Base-by-base conservation (phyloP, 2,797 vertebrate genomes). In the Moxostoma hubbsi region DNA sequence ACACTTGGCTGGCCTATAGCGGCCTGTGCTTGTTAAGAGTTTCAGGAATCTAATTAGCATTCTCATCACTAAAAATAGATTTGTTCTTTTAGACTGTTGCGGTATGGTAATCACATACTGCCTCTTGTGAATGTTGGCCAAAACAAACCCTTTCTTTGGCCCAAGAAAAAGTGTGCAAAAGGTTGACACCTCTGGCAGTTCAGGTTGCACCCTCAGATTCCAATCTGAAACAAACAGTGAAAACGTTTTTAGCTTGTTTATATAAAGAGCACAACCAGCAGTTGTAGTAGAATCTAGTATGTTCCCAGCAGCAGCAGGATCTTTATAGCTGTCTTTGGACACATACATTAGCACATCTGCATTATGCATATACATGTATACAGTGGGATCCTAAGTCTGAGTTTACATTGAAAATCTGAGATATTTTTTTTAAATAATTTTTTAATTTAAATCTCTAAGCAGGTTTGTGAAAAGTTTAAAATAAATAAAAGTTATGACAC, bases 21-120 rank as follows among this genome's bases (percentile, higher is more conserved):
- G 24, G 24, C 36, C 36, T 36, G 45, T 15, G 57, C 16, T 36
- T 84, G 80, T 81, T 85, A 59, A 82, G 75, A 59, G 66, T 80
- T 85, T 81, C 59, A 73, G 72, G 74, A 87, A 83, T 87, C 77
- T 83, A 86, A 82, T 90, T 84, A 4, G 61, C 87, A 81, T 67
- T 61, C 84, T 75, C 70, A 82, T 85, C 82, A 83, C 90, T 89
- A 90, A 85, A 90, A 93, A 93, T 92, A 93, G 90, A 91, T 87
- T 78, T 90, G 89, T 89, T 90, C 89, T 90, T 65, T 82, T 83
- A 87, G 90, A 88, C 82, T 79, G 77, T 88, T 87, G 82, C 75
- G 87, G 86, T 86, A 87, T 89, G 88, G 90, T 84, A 88, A 90
- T 90, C 80, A 79, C 84, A 79, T 84, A 73, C 82, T 82, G 85